These are phyloP conservation scores for Aporrectodea caliginosa DNA, from an alignment of 1,140 invertebrate genomes.

Conservation along the genomic window DNA sequence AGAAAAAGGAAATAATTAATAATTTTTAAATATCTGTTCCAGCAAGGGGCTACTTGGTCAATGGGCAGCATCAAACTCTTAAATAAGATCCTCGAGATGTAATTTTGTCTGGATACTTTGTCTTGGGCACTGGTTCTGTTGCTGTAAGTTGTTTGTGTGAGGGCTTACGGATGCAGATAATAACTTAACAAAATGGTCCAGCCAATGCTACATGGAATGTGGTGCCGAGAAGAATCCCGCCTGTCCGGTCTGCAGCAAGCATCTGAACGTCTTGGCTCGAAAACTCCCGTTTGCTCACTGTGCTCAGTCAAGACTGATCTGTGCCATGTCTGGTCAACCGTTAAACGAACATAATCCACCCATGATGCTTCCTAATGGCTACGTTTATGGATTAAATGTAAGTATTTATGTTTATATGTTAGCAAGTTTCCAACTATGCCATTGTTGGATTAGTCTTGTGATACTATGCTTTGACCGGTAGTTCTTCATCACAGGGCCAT, in stretches of 20 bases:
- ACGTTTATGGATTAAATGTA: conserved; percentile 94
- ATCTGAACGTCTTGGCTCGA: conserved; percentile 79
- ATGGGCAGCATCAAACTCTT: too few species aligned
- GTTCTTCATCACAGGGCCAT: neutral
- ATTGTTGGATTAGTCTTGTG: conserved; percentile 6
- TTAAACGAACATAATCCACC: conserved; percentile 96
- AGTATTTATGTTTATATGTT: too few species aligned
- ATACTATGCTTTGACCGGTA: neutral
- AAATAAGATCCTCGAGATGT: too few species aligned
- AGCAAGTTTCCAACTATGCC: too few species aligned
- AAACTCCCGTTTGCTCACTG: conserved; percentile 91
- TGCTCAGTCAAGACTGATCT: conserved; percentile 85
- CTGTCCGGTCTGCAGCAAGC: conserved; percentile 88
- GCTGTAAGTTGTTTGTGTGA: too few species aligned
- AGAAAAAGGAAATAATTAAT: too few species aligned
- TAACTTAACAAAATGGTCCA: too few species aligned
- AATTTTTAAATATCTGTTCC: too few species aligned
- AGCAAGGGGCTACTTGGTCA: too few species aligned
- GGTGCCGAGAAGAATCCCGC: conserved; percentile 51
- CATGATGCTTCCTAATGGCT: conserved; percentile 96
- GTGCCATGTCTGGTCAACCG: conserved; percentile 82
- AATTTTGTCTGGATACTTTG: too few species aligned
- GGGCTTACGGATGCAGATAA: too few species aligned
- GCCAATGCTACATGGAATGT: neutral
- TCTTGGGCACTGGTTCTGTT: too few species aligned